These are phyloP conservation scores for Acrocephalus arundinaceus DNA, from an alignment of 2,113 vertebrate species.

Conservation along the genomic window DNA sequence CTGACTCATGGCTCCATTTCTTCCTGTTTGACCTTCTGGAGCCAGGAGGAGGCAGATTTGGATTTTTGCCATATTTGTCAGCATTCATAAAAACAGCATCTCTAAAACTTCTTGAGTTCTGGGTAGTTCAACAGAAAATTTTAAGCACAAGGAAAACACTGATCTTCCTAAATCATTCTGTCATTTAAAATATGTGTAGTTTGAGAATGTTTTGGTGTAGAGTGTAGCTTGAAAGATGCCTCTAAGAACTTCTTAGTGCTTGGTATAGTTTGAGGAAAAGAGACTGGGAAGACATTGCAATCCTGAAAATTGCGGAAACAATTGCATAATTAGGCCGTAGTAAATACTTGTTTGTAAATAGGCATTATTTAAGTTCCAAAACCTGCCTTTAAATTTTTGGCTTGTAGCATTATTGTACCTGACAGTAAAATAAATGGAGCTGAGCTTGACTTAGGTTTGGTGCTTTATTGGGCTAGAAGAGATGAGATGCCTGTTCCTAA, in stretches of 20 bases:
- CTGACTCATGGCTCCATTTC: background rate
- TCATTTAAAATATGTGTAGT: background rate
- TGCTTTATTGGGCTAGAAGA: background rate
- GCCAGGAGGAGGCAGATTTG: background rate
- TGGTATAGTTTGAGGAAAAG: background rate
- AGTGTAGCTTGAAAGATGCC: background rate
- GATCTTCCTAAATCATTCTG: background rate
- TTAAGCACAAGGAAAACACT: background rate
- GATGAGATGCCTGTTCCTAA: background rate
- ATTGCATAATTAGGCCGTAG: background rate
- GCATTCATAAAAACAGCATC: background rate
- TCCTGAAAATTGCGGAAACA: background rate
- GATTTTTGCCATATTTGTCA: background rate
- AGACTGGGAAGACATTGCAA: background rate
- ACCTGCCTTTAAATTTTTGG: background rate
- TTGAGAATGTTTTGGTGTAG: background rate
- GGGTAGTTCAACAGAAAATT: background rate
- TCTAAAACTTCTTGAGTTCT: background rate
- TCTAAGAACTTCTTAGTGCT: background rate
- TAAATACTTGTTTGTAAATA: background rate
- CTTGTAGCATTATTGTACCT: background rate
- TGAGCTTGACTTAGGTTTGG: background rate
- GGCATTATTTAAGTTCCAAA: background rate
- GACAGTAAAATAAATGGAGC: background rate
- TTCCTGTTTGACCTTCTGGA: background rate